These are phyloP conservation scores for Epistrophe eligans DNA, from an alignment of 2,888 invertebrate genomes.

Conservation along the genomic window DNA sequence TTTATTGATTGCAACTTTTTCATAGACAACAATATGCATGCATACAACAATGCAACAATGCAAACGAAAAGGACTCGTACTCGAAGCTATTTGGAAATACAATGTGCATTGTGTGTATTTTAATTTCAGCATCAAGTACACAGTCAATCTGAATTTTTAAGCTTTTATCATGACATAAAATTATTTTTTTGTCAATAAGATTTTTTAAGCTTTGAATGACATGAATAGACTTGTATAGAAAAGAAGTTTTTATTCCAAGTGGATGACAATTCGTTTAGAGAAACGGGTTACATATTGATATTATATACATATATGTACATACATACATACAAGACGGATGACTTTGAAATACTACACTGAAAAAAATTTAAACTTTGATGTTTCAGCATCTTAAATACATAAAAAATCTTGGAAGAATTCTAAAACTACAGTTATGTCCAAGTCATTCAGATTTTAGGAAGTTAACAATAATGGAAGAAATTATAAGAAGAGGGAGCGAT, in stretches of 20 bases:
- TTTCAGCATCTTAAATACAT: too few relatives aligned
- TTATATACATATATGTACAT: too few relatives aligned
- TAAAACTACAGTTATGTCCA: too few relatives aligned
- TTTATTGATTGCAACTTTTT: constrained; percentile 33
- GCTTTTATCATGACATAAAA: constrained; percentile 4
- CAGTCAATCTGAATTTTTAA: not conserved
- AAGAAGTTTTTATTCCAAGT: not conserved
- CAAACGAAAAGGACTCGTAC: constrained; percentile 8
- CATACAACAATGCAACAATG: too few relatives aligned
- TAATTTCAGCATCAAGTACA: constrained; percentile 16
- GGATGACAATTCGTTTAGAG: not conserved
- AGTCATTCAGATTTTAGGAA: too few relatives aligned
- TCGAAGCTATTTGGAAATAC: constrained; percentile 24
- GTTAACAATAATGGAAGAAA: too few relatives aligned
- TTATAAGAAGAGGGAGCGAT: too few relatives aligned
- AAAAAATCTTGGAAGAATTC: too few relatives aligned
- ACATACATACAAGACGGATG: too few relatives aligned
- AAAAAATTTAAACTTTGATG: not conserved
- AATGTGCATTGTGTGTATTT: constrained; percentile 39
- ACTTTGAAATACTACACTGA: not conserved
- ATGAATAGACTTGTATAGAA: not conserved
- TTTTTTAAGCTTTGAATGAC: not conserved
- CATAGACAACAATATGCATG: constrained; percentile 28
- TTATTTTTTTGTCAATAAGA: not conserved
- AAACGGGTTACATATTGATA: not conserved